Evolutionary conservation across 2,113 vertebrate species (phyloP), one percentile per base, ranked within the genome.

Genomic region (Dicerorhinus sumatrensis): DNA sequence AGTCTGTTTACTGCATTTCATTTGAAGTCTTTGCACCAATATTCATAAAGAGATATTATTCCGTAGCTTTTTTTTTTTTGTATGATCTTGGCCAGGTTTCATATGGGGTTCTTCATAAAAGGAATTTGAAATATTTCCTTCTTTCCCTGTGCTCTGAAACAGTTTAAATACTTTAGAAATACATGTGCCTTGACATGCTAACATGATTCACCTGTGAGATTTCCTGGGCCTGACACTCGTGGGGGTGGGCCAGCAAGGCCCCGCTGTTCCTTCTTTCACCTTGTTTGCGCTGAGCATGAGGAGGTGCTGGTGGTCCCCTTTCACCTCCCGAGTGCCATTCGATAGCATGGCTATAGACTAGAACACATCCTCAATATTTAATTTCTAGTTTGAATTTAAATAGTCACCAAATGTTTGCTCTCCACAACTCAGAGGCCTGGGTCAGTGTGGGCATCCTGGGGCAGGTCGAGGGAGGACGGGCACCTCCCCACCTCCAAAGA

Each of bases 41-140:
- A 48, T 86, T 85, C 83, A 63, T 18, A 54, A 20, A 85, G 81
- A 84, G 17, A 85, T 21, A 67, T 67, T 87, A 92, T 72, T 89
- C 20, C 27, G 6, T 60, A 62, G 54, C 25, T 60, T 56, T 73
- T 67, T 48, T 27, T 39, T 23, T 31, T 3, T 5, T 8, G 6
- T 36, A 72, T 20, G 51, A 56, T 79, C 62, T 96, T 72, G 46
- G 33, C 31, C 10, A 51, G 79, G 11, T 51, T 93, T 58, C 54
- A 18, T 25, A 62, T 88, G 58, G n/a, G 42, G 17, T 51, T 42
- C 33, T 83, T 93, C 67, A 77, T 63, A 54, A 81, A 90, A 90
- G 60, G 75, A 86, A 93, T 73, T 14, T 58, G 54, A 86, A 81
- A 33, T 58, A 65, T 65, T 93, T 92, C 82, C 75, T 83, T 58